Conservation (phyloP, 2,888 invertebrate species). For the Papilio demoleus region DNA sequence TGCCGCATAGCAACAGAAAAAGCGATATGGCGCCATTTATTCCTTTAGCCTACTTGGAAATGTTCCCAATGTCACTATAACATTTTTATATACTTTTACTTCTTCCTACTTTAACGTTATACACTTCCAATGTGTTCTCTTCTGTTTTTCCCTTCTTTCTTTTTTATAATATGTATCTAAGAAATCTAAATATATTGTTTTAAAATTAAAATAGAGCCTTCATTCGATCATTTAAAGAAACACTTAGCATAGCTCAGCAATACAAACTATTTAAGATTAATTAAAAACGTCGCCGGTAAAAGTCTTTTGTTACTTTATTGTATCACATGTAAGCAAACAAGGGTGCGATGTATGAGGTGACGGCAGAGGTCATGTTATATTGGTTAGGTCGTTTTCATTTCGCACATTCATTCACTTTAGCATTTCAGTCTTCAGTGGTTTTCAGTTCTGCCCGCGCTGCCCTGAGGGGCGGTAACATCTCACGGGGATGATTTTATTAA, state of each 20-base stretch:
- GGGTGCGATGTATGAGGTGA: conserved; percentile 29
- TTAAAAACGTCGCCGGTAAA: neutral
- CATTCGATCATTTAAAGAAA: neutral
- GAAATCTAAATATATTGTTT: neutral
- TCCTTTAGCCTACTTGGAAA: conserved; percentile 18
- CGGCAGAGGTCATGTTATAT: conserved; percentile 35
- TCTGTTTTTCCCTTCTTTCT: neutral
- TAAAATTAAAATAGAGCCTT: too few relatives aligned
- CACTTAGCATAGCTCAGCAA: neutral
- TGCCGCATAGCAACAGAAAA: conserved; percentile 7
- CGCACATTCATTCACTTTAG: conserved; percentile 49
- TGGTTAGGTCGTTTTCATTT: conserved; percentile 9
- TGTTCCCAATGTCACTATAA: conserved; percentile 16
- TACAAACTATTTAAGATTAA: neutral
- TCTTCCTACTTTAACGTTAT: neutral
- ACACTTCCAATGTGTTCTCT: neutral
- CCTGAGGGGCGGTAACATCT: conserved; percentile 50
- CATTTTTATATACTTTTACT: neutral
- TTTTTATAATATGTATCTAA: neutral
- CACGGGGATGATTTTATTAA: conserved; percentile 44
- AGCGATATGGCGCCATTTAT: conserved; percentile 7
- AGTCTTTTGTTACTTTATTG: conserved; percentile 38
- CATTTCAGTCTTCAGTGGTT: conserved; percentile 1
- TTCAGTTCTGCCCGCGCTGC: conserved; percentile 46
- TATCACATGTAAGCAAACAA: conserved; percentile 21